Base-by-base conservation (phyloP, 1,140 invertebrate genomes). In the Cotesia vestalis region DNA sequence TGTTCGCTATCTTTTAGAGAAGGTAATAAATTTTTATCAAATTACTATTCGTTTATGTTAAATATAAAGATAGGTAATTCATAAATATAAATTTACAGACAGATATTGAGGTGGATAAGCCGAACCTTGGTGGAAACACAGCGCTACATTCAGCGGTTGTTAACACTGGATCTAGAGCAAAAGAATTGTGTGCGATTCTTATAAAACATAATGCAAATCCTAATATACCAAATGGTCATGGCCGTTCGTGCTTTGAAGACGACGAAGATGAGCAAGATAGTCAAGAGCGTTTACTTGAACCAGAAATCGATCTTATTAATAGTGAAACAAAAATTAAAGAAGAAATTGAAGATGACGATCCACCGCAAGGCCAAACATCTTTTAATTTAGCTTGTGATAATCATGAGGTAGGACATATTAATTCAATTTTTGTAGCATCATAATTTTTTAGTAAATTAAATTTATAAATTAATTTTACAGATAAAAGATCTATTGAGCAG, bases 1-100 rank as follows among this genome's bases (percentile, higher is more conserved):
- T 6, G 81, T 90, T n/a, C 78, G 85, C 40, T 88, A 85, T 69
- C 82, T 91, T 53, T 73, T 91, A 20, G 80, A 85, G 73, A 71
- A 83, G 71, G 85, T 83, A 71, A 63, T 68, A 12, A 60, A 72
- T 69, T 46, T 40, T 17, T 8, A 46, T 52, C 62, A 38, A 46
- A 35, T 64, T 34, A 46, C 4, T 60, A 66, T 12, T 17, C 75
- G 52, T 76, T 71, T 68, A 76, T 27, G 51, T 57, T 40, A 57
- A 62, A 59, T 46, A 34, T 14, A 62, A 51, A 61, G 34, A 69
- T 27, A 27, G 0, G 27, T 12, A 14, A 12, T 67, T 52, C 59
- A 9, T 68, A 17, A 17, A 17, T 17, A 8, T 46, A 46, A 46
- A 46, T n/a, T 70, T 67, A 40, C 55, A 84, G 83, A 86, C 83